Percentiles rank a stretch among this genome's conserved stretches.
phyloP scores from a whole-genome alignment of 2,888 invertebrate genomes.

The Chrysolina americana region DNA sequence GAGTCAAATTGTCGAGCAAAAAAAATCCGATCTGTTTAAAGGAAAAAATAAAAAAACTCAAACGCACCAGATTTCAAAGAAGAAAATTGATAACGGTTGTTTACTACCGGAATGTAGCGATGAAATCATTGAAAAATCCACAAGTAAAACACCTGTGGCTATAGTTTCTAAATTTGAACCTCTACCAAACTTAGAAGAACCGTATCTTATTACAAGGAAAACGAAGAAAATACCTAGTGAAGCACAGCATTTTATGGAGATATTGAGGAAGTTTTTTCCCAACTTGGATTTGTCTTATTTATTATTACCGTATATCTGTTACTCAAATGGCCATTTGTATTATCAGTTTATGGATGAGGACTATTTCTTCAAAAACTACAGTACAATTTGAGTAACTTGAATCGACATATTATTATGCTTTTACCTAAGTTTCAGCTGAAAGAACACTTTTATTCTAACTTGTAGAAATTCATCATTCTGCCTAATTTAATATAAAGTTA shows the following conservation, averaged over 20 bases:
- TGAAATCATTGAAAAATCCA: constrained; percentile 8
- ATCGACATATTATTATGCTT: background rate
- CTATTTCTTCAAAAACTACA: constrained; percentile 56
- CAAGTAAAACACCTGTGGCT: constrained; percentile 28
- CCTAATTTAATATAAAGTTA: no score
- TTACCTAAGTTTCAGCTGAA: no score
- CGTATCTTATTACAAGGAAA: constrained; percentile 35
- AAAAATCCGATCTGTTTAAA: background rate
- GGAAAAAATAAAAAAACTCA: background rate
- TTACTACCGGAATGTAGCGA: background rate
- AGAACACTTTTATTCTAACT: no score
- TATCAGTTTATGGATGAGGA: constrained; percentile 61
- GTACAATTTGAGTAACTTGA: constrained; percentile 44
- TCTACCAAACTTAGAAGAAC: constrained; percentile 33
- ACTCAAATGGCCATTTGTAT: constrained; percentile 63
- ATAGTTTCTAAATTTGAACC: constrained; percentile 35
- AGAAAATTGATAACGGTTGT: background rate
- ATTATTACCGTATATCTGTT: constrained; percentile 64
- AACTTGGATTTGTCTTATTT: constrained; percentile 56
- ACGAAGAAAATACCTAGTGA: constrained; percentile 45
- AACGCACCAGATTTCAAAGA: background rate
- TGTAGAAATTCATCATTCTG: no score
- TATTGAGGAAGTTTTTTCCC: constrained; percentile 60
- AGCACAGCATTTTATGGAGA: constrained; percentile 60
- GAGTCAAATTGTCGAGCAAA: background rate